Evolutionary conservation across 2,113 vertebrate genomes (phyloP).

Genomic region (Gasterosteus nipponicus): DNA sequence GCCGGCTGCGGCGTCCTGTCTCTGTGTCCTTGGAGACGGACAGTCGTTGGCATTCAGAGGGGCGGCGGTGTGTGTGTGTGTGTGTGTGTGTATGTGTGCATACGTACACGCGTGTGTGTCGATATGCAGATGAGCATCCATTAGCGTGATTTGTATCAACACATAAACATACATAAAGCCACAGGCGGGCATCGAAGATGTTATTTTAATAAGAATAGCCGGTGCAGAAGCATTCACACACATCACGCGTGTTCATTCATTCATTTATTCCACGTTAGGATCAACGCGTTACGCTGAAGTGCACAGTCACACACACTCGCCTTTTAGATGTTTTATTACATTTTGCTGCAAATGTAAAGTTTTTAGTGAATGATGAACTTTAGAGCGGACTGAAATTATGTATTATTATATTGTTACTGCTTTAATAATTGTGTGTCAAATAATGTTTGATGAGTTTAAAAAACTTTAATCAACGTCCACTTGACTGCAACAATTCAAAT

Average conservation of each 20-base stretch:
- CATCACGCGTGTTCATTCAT: background rate
- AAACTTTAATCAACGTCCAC: background rate
- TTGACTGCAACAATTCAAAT: too few species aligned
- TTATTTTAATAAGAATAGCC: background rate
- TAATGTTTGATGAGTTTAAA: too few species aligned
- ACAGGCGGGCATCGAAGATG: background rate
- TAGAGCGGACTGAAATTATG: background rate
- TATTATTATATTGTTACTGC: too few species aligned
- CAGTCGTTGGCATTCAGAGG: conserved; percentile 49
- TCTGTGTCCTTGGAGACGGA: conserved; percentile 9
- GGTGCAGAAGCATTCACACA: background rate
- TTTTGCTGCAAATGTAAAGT: background rate
- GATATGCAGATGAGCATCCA: conserved; percentile 26
- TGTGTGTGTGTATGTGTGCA: too few species aligned
- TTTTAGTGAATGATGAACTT: background rate
- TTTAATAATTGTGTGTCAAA: too few species aligned
- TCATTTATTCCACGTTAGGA: background rate
- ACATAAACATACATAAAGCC: background rate
- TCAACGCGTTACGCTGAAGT: too few species aligned
- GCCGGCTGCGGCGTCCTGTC: background rate
- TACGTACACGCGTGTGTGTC: background rate
- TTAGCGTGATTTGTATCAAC: background rate
- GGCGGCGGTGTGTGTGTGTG: background rate
- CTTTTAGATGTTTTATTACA: background rate
- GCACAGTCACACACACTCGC: too few species aligned